These are phyloP conservation scores for Brachystomella parvula DNA, from an alignment of 1,140 invertebrate species.

Conservation along the genomic window DNA sequence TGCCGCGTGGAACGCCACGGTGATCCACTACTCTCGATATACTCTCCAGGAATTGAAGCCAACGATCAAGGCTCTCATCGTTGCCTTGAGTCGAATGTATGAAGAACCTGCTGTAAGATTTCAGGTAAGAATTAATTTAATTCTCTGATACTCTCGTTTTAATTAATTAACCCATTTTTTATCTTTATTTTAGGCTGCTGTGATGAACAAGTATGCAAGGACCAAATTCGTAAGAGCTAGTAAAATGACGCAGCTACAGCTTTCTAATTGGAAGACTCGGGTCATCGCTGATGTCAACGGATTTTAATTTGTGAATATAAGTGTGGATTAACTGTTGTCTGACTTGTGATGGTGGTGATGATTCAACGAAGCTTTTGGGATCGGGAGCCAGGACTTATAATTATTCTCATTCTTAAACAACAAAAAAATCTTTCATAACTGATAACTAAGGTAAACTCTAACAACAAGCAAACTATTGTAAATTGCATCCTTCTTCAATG, in stretches of 20 bases:
- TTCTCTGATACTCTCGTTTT: slow-evolving; percentile 6
- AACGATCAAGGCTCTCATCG: slow-evolving; percentile 13
- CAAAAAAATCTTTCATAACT: too few relatives aligned
- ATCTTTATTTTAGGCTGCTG: slow-evolving; percentile 45
- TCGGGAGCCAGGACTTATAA: too few relatives aligned
- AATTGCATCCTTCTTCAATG: too few relatives aligned
- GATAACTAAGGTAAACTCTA: too few relatives aligned
- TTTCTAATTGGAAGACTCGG: slow-evolving; percentile 26
- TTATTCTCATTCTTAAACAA: too few relatives aligned
- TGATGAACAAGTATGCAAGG: slow-evolving; percentile 47
- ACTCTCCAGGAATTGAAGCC: slow-evolving; percentile 15
- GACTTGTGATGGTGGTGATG: too few relatives aligned
- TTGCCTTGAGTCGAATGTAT: slow-evolving; percentile 17
- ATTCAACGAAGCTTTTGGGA: too few relatives aligned
- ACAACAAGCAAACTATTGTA: too few relatives aligned
- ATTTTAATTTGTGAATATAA: neutral
- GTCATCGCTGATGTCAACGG: slow-evolving; percentile 15
- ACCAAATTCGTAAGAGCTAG: slow-evolving; percentile 48
- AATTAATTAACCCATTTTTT: neutral
- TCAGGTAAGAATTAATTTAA: neutral
- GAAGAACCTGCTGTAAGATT: slow-evolving; percentile 13
- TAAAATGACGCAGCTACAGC: slow-evolving; percentile 44
- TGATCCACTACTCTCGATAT: slow-evolving; percentile 19
- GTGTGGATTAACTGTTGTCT: neutral
- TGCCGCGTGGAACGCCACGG: slow-evolving; percentile 44